Evolutionary conservation across 2,888 invertebrate genomes (phyloP), one percentile per base, ranked within the genome.

Genomic region (Azorinus chamasolen): DNA sequence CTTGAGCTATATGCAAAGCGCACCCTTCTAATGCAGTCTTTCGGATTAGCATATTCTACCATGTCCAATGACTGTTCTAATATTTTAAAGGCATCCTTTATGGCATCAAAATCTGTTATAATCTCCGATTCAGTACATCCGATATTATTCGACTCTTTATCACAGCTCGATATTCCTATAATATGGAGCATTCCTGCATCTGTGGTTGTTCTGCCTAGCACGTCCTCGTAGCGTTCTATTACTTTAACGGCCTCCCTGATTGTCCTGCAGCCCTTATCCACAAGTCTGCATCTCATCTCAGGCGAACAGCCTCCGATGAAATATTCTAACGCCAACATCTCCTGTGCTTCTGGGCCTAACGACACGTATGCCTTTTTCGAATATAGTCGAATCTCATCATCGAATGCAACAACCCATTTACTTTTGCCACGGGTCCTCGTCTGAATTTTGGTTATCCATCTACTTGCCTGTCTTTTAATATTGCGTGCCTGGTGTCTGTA

Each of bases 311-410:
- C 25, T 25, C 25, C 25, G 51, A 24, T 24, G 51, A 51, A 51
- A 24, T 51, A 25, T 51, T 51, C 51, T n/a, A 51, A 51, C 24
- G 51, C 51, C 12, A 51, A n/a, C 51, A 51, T 51, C 51, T 51
- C 51, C n/a, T n/a, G n/a, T n/a, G n/a, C n/a, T n/a, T n/a, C n/a
- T n/a, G n/a, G n/a, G n/a, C n/a, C n/a, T n/a, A n/a, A n/a, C n/a
- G n/a, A n/a, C n/a, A n/a, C n/a, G n/a, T n/a, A n/a, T 14, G 41
- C 51, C 20, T 51, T 51, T 51, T 18, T 6, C 3, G 32, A 27
- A 10, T 32, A 32, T 18, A 54, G 16, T 37, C 54, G 16, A 16
- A 32, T 25, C 54, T 27, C 51, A 25, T 51, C 51, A 2, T 25
- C 51, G 25, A 51, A 51, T 10, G 14, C 48, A 48, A n/a, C n/a